Base-by-base conservation (phyloP, 2,888 invertebrate genomes). In the Drosophila antonietae region DNA sequence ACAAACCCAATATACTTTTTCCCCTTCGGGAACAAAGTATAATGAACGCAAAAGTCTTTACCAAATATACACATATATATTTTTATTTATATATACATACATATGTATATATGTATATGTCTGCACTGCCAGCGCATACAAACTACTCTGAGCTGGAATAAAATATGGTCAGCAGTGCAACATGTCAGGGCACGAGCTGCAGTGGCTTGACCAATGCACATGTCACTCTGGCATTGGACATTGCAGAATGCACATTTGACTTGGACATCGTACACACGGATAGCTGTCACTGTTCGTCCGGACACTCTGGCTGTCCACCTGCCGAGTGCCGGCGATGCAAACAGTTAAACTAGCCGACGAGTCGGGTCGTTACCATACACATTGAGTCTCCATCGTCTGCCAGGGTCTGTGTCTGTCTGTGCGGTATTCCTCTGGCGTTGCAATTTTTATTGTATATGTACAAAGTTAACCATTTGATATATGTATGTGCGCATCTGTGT, bases 391-490 rank as follows among this genome's bases (percentile, higher is more conserved):
- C 47, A 18, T 14, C 33, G 14, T 46, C 37, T 49, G 23, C 10
- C 33, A 3, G 8, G 23, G 9, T 56, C 56, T 20, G 56, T 43
- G 9, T 56, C 56, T 20, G 56, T 43, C 56, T 20, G 33, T 39
- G 59, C 18, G 65, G 65, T 31, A 44, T 44, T 39, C 44, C 31
- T 47, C 63, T 71, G 73, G 64, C 47, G 28, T 47, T 58, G 73
- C 68, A 73, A 63, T 73, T 73, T 74, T 71, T 71, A 73, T 74
- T 57, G 68, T 51, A 63, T 55, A 68, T 46, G 59, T 55, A 73
- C 60, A 68, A 68, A 47, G 71, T 73, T 73, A 70, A 60, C 23
- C 74, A 56, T 43, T 55, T 73, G 59, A 46, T 60, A 59, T 67
- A 66, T 53, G 39, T 67, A 66, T 53, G 39, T 67, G 56, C 28